These are phyloP conservation scores for Tethea ocularis DNA, from an alignment of 2,888 invertebrate species.

Conservation along the genomic window DNA sequence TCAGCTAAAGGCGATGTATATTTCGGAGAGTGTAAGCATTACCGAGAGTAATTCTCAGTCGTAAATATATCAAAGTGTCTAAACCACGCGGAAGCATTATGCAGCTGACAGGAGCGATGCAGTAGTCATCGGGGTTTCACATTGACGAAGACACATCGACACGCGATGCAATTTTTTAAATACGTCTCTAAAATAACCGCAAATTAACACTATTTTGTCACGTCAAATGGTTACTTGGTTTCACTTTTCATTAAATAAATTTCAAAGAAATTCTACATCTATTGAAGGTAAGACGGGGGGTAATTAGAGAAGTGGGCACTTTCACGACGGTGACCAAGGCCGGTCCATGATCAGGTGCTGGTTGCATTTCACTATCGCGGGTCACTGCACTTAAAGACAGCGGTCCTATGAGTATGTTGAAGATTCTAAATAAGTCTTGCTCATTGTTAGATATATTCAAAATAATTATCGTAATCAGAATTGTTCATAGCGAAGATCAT, in stretches of 20 bases:
- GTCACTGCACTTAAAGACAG: conserved; percentile 62
- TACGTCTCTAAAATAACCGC: neutral
- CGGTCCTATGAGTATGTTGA: conserved; percentile 7
- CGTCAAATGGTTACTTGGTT: neutral
- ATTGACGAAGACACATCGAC: conserved; percentile 35
- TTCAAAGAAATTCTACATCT: conserved; percentile 22
- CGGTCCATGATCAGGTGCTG: conserved; percentile 55
- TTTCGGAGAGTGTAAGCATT: conserved; percentile 27
- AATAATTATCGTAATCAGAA: neutral
- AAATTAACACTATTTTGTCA: neutral
- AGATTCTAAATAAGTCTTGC: conserved; percentile 10
- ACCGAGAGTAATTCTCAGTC: conserved; percentile 40
- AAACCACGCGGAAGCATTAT: conserved; percentile 49
- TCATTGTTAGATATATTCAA: neutral
- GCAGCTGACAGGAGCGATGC: conserved; percentile 44
- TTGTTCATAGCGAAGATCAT: neutral
- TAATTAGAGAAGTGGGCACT: conserved; percentile 71
- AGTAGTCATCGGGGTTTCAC: conserved; percentile 44
- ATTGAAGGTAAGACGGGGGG: conserved; percentile 51
- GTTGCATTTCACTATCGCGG: conserved; percentile 69
- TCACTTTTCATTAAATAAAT: conserved; percentile 12
- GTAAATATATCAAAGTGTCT: conserved; percentile 34
- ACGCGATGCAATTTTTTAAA: conserved; percentile 41
- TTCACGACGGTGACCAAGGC: conserved; percentile 60
- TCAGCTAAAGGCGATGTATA: conserved; percentile 20